Percentiles rank a stretch among this genome's conserved stretches.
These are phyloP conservation scores for Vanessa atalanta DNA, from an alignment of 1,140 invertebrate species.

Conservation along the genomic window DNA sequence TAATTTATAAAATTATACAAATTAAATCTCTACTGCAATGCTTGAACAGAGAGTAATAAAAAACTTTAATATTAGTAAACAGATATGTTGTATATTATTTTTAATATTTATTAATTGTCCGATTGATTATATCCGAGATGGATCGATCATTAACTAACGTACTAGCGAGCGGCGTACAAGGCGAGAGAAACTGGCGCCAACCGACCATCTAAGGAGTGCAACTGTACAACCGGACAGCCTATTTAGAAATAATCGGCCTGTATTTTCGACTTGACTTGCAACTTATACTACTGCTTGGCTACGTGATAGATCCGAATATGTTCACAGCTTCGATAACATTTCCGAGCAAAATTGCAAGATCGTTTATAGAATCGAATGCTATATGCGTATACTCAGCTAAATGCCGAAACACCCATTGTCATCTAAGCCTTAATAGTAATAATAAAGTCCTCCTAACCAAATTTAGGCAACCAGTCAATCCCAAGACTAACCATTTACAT, in stretches of 20 bases:
- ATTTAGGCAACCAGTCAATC: too few relatives aligned
- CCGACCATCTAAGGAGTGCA: slow-evolving; percentile 69
- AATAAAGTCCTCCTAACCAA: too few relatives aligned
- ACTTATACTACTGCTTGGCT: slow-evolving; percentile 22
- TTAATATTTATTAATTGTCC: slow-evolving; percentile 17
- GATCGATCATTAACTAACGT: slow-evolving; percentile 26
- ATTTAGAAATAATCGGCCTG: slow-evolving; percentile 61
- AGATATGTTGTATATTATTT: background rate
- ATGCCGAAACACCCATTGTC: background rate
- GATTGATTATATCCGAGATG: slow-evolving; percentile 29
- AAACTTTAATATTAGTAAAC: too few relatives aligned
- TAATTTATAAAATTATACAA: too few relatives aligned
- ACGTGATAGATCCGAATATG: slow-evolving; percentile 27
- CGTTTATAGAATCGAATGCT: background rate
- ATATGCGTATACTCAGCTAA: background rate
- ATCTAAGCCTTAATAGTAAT: too few relatives aligned
- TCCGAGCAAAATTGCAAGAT: background rate
- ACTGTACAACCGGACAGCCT: slow-evolving; percentile 71
- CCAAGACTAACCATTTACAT: too few relatives aligned
- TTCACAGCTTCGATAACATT: slow-evolving; percentile 13
- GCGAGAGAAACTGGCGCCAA: slow-evolving; percentile 62
- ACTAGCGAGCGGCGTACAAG: slow-evolving; percentile 19
- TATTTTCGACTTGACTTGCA: slow-evolving; percentile 35
- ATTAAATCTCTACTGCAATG: too few relatives aligned
- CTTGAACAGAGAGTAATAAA: too few relatives aligned